phyloP scores from a whole-genome alignment of 2,888 invertebrate genomes.

The Exocentrus adspersus region DNA sequence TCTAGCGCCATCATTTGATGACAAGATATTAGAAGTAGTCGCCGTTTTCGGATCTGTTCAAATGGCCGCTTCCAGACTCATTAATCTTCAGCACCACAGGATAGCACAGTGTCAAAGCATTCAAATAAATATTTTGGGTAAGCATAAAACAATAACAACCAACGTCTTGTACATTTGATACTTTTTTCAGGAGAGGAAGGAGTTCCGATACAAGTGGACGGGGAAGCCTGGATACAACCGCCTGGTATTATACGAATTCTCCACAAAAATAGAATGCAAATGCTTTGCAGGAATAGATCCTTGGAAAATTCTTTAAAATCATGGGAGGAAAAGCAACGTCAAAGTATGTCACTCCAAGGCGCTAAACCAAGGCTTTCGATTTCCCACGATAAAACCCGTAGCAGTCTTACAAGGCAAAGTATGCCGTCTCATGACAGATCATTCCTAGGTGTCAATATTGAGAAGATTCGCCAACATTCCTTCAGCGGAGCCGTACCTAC shows the following conservation, averaged over 20 bases:
- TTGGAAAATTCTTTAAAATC: slow-evolving; percentile 89
- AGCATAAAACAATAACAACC: slow-evolving; percentile 39
- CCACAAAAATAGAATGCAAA: slow-evolving; percentile 97
- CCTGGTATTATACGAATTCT: slow-evolving; percentile 96
- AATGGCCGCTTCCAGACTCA: slow-evolving; percentile 95
- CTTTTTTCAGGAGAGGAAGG: slow-evolving; percentile 82
- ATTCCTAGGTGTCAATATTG: slow-evolving; percentile 61
- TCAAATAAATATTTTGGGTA: slow-evolving; percentile 92
- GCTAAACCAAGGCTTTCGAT: slow-evolving; percentile 61
- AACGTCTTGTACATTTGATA: no score
- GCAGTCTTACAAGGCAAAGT: slow-evolving; percentile 61
- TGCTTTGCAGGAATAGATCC: slow-evolving; percentile 91
- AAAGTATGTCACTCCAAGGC: slow-evolving; percentile 66
- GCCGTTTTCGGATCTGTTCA: slow-evolving; percentile 98
- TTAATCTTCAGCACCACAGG: slow-evolving; percentile 95
- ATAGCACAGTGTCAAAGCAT: slow-evolving; percentile 97
- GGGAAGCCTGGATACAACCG: slow-evolving; percentile 98
- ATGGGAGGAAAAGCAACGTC: slow-evolving; percentile 86
- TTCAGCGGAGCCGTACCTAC: slow-evolving; percentile 61
- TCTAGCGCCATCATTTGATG: slow-evolving; percentile 93
- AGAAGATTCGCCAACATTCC: slow-evolving; percentile 62
- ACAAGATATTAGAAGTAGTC: slow-evolving; percentile 95
- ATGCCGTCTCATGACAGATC: slow-evolving; percentile 61
- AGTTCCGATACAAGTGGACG: slow-evolving; percentile 96
- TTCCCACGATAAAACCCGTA: slow-evolving; percentile 60